Percentiles rank a stretch among this genome's conserved stretches.
Evolutionary conservation across 2,113 vertebrate genomes (phyloP).

Genomic region (Colaptes auratus): DNA sequence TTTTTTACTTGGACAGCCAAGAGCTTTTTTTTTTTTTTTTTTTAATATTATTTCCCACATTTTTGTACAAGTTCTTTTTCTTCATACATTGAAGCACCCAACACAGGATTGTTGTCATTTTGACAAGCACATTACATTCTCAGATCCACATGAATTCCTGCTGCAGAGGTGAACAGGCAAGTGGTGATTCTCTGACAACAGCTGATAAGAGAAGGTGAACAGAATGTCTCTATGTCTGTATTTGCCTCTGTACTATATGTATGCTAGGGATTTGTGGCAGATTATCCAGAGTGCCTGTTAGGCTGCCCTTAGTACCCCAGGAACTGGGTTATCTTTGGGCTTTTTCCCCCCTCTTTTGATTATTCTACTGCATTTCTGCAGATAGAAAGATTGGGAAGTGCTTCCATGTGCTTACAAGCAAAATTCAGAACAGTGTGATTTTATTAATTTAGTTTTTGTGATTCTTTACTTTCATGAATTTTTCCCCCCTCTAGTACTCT

Average conservation of each 20-base stretch:
- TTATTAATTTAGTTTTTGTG: too few relatives aligned
- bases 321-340: neutral
- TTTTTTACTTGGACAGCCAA: conserved; percentile 30
- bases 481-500: neutral
- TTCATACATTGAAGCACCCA: neutral
- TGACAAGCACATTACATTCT: conserved; percentile 35
- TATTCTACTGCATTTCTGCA: neutral
- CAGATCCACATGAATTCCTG: conserved; percentile 55
- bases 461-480: too few relatives aligned
- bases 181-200: conserved; percentile 49
- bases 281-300: neutral
- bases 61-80: conserved; percentile 10
- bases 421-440: neutral
- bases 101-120: conserved; percentile 52
- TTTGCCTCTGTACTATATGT: neutral
- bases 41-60: conserved; percentile 9
- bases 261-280: neutral
- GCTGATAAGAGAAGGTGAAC: conserved; percentile 46
- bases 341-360: neutral
- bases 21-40: neutral
- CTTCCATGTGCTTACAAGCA: neutral
- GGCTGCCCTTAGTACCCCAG: neutral
- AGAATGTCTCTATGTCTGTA: conserved; percentile 17
- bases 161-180: conserved; percentile 45
- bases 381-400: neutral